Conservation (phyloP, 2,797 vertebrate species). For the Hemibagrus guttatus region DNA sequence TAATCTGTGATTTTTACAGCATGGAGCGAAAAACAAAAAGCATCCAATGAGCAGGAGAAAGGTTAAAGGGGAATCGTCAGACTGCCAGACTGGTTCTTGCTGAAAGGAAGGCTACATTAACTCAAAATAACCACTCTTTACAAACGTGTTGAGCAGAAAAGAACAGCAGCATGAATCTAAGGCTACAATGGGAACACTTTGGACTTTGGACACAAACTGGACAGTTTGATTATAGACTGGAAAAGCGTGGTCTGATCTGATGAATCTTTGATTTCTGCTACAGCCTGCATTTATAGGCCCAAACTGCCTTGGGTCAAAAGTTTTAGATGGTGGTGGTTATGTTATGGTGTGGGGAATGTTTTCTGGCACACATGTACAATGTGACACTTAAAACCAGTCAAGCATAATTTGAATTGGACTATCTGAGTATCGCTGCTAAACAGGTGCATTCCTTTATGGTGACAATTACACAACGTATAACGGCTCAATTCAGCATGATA, state of each 20-base stretch:
- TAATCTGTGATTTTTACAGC: too few relatives aligned
- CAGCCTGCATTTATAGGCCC: background rate
- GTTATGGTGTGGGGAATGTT: background rate
- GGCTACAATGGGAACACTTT: background rate
- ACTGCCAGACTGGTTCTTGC: background rate
- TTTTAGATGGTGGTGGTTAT: background rate
- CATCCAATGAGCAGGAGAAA: too few relatives aligned
- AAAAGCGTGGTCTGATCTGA: too few relatives aligned
- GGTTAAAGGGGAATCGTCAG: too few relatives aligned
- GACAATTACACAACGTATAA: background rate
- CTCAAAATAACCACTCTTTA: background rate
- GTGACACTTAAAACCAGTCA: background rate
- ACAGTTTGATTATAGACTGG: background rate
- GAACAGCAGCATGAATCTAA: background rate
- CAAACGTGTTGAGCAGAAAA: background rate
- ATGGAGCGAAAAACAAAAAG: too few relatives aligned
- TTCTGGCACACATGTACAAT: background rate
- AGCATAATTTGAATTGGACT: background rate
- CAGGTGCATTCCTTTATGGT: background rate
- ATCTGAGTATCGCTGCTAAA: background rate
- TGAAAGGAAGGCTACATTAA: too few relatives aligned
- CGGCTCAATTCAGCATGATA: background rate
- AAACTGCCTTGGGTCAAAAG: background rate
- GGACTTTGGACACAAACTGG: background rate
- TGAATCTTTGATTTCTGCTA: background rate